Evolutionary conservation across 1,140 invertebrate genomes (phyloP).

Genomic region (Pogonus chalceus): DNA sequence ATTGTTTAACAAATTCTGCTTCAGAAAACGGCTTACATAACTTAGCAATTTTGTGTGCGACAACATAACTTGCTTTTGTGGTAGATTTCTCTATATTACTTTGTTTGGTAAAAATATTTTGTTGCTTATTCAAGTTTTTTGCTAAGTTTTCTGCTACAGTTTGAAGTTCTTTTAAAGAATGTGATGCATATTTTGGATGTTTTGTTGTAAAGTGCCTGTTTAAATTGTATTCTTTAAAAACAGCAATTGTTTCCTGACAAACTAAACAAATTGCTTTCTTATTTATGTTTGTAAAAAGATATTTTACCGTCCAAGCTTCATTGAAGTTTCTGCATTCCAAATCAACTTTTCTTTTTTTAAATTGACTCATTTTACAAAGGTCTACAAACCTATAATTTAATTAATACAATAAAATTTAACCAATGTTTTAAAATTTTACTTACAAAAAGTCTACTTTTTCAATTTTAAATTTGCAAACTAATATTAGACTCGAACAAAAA

Average conservation of each 20-base stretch:
- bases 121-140: constrained; percentile 12
- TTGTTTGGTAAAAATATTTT: constrained; percentile 9
- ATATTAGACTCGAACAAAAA: too few relatives aligned
- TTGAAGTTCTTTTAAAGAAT: constrained; percentile 10
- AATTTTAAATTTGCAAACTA: too few relatives aligned
- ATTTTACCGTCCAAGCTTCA: constrained; percentile 14
- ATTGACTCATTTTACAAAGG: too few relatives aligned
- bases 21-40: constrained; percentile 26
- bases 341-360: too few relatives aligned
- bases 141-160: constrained; percentile 8
- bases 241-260: constrained; percentile 19
- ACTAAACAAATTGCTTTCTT: constrained; percentile 19
- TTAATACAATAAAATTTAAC: background rate
- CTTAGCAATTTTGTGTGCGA: constrained; percentile 25
- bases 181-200: constrained; percentile 9
- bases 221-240: constrained; percentile 26
- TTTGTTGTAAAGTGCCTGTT: constrained; percentile 22
- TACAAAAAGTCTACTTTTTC: too few relatives aligned
- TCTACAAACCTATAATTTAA: too few relatives aligned
- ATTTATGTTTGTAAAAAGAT: constrained; percentile 12
- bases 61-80: constrained; percentile 21
- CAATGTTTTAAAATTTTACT: too few relatives aligned
- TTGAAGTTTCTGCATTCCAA: too few relatives aligned
- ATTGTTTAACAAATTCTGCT: constrained; percentile 28
- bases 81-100: constrained; percentile 3